Evolutionary conservation across 2,888 invertebrate genomes (phyloP), one percentile per base, ranked within the genome.

Genomic region (Ashinkailepas kermadecensis): DNA sequence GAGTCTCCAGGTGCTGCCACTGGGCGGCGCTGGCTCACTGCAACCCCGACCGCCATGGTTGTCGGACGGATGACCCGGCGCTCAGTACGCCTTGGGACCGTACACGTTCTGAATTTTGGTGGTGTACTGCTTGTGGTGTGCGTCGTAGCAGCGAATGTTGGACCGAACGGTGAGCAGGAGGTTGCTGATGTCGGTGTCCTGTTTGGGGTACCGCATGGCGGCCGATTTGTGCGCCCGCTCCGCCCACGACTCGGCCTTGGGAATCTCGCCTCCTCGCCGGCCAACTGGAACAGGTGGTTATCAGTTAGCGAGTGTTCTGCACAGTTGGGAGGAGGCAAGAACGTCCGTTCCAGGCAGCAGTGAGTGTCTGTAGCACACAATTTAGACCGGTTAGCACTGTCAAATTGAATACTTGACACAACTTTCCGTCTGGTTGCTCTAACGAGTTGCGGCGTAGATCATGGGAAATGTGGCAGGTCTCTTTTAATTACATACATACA

Each of bases 201-300:
- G 78, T 12, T 23, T 57, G 57, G n/a, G n/a, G 78, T 58, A 58
- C 13, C 78, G 78, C 78, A 23, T 3, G 12, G 7, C 23, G 58
- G 78, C 78, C n/a, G 78, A 78, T n/a, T 25, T 57, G 78, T 78
- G 78, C 3, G 78, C 78, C 23, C 78, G 57, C 58, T 78, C 78
- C 23, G 78, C 78, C 78, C 78, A 78, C 11, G 78, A 58, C 25
- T 78, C 23, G n/a, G 78, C 78, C 23, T 59, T 59, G 12, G 59
- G 59, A 59, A 15, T 2, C 12, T 59, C 12, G 11, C 59, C 59
- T 13, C 15, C 12, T 59, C 59, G 59, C 59, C 59, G 11, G 59
- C 59, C 59, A 59, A 13, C 59, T 59, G 59, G 15, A 59, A 59
- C 59, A 4, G 39, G 39, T 39, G 39, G 39, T 39, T 39, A 1